Evolutionary conservation across 2,888 invertebrate genomes (phyloP).

Genomic region (Eristalinus aeneus): DNA sequence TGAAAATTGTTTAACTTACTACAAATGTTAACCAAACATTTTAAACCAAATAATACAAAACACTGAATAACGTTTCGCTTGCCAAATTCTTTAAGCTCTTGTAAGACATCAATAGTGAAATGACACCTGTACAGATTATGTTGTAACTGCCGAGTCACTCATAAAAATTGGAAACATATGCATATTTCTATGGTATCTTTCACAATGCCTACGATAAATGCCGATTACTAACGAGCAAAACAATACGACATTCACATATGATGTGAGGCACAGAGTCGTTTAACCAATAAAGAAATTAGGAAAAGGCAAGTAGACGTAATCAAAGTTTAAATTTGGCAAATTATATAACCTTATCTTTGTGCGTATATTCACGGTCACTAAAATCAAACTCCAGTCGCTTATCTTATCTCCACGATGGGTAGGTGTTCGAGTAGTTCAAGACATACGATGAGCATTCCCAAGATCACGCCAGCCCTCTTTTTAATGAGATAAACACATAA

Average conservation of each 20-base stretch:
- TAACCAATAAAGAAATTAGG: not conserved
- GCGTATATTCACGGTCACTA: not conserved
- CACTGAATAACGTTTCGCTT: no score
- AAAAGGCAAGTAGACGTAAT: not conserved
- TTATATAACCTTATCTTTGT: constrained; percentile 16
- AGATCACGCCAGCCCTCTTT: constrained; percentile 27
- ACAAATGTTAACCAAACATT: no score
- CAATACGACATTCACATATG: not conserved
- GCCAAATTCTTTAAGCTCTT: not conserved
- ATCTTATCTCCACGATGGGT: constrained; percentile 34
- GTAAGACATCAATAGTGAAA: not conserved
- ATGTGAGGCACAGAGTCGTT: not conserved
- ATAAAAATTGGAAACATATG: not conserved
- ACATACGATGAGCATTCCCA: not conserved
- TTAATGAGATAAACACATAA: constrained; percentile 5
- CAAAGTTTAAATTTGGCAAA: constrained; percentile 3
- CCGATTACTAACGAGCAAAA: not conserved
- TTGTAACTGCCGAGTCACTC: not conserved
- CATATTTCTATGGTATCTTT: constrained; percentile 15
- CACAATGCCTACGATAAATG: not conserved
- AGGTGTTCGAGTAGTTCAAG: constrained; percentile 14
- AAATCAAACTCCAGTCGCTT: constrained; percentile 1
- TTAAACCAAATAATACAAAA: not conserved
- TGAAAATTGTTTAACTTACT: no score
- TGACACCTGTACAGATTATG: not conserved